Conservation (phyloP, 2,113 vertebrate species). For the Myotis yumanensis region DNA sequence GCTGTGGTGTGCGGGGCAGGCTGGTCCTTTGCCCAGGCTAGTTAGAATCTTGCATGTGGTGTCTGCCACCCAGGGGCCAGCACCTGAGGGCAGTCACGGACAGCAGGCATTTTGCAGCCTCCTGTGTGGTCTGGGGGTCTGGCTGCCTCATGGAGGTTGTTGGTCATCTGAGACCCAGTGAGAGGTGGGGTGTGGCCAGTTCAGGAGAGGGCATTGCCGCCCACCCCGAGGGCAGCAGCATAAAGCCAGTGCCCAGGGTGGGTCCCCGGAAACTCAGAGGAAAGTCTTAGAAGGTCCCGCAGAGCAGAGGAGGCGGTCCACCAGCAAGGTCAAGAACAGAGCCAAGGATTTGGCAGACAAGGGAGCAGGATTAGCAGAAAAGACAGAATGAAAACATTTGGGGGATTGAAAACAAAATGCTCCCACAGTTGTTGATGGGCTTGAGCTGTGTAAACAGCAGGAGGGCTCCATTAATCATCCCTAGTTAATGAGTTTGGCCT, state of each 20-base stretch:
- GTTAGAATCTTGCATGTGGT: background rate
- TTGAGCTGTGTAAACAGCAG: conserved; percentile 42
- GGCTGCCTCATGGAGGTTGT: background rate
- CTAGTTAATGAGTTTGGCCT: conserved; percentile 53
- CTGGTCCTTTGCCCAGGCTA: background rate
- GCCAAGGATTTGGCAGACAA: background rate
- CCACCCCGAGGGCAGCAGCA: background rate
- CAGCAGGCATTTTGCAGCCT: background rate
- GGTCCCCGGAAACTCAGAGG: background rate
- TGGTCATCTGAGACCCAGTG: background rate
- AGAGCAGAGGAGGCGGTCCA: background rate
- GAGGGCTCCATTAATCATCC: conserved; percentile 74
- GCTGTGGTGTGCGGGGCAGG: background rate
- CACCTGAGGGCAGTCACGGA: background rate
- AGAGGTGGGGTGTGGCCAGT: background rate
- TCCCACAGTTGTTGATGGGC: conserved; percentile 16
- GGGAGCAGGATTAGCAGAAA: conserved; percentile 48
- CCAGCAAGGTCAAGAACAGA: conserved; percentile 18
- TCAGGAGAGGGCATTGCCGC: background rate
- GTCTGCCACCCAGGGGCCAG: background rate
- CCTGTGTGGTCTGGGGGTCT: background rate
- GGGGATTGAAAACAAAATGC: conserved; percentile 28
- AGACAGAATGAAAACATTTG: conserved; percentile 21
- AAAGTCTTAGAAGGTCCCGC: background rate
- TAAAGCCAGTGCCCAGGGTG: background rate